These are phyloP conservation scores for Guaruba guarouba DNA, from an alignment of 2,113 vertebrate species.

Conservation along the genomic window DNA sequence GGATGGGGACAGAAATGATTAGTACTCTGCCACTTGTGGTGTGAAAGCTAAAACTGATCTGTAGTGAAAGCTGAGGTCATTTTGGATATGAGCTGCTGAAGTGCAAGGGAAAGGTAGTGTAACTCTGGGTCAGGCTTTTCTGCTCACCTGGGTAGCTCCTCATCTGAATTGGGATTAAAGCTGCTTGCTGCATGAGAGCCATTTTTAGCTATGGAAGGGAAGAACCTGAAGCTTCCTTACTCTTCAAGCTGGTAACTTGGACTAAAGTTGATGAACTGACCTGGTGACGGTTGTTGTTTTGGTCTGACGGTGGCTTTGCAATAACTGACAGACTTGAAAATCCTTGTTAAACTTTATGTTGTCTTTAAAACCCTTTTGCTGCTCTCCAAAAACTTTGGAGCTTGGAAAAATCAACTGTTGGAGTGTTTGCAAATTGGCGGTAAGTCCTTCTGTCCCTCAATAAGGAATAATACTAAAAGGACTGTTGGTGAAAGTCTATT, in stretches of 20 bases:
- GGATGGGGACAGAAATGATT: not conserved
- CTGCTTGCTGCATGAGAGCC: accelerated
- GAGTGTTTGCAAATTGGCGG: not conserved
- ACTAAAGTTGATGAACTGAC: not conserved
- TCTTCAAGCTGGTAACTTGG: not conserved
- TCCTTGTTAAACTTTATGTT: not conserved
- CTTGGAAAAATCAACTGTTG: not conserved
- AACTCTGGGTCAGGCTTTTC: not conserved
- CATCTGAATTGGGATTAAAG: not conserved
- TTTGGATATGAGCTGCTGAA: not conserved
- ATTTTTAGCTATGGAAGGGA: not conserved
- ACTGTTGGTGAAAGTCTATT: not conserved
- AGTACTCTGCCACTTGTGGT: not conserved
- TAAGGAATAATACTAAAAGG: not conserved
- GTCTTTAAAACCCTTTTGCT: not conserved
- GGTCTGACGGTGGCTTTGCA: not conserved
- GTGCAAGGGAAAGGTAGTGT: not conserved
- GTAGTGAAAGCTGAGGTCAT: not conserved
- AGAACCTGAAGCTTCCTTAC: not conserved
- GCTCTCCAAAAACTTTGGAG: not conserved
- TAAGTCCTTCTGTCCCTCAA: not conserved
- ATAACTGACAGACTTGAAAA: not conserved
- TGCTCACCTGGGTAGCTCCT: not conserved
- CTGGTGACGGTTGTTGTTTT: accelerated
- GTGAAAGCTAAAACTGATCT: not conserved